Percentiles rank a stretch among this genome's conserved stretches.
These are phyloP conservation scores for Apotomis betuletana DNA, from an alignment of 2,888 invertebrate genomes.

Conservation along the genomic window DNA sequence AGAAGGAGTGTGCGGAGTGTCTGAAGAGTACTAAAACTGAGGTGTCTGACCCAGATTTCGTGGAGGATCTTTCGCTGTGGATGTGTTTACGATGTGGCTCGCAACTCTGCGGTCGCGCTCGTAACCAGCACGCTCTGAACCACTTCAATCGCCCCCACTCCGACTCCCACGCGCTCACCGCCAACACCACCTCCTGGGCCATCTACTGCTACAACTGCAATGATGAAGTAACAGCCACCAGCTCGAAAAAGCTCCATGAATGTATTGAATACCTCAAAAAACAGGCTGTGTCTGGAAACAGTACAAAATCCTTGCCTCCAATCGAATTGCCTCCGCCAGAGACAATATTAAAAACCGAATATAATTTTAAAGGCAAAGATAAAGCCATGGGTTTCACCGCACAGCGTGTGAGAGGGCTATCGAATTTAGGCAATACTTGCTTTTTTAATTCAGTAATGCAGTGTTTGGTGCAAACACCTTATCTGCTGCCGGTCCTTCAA, in stretches of 20 bases:
- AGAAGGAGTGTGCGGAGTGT: constrained; percentile 84
- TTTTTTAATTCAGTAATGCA: constrained; percentile 99
- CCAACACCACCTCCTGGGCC: constrained; percentile 88
- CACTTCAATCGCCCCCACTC: constrained; percentile 90
- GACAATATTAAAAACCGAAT: constrained; percentile 60
- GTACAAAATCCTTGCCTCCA: constrained; percentile 65
- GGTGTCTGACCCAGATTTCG: constrained; percentile 73
- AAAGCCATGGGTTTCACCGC: constrained; percentile 65
- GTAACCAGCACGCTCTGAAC: constrained; percentile 87
- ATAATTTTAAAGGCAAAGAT: constrained; percentile 65
- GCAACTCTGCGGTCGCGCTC: constrained; percentile 88
- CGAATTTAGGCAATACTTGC: constrained; percentile 97
- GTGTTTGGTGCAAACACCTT: constrained; percentile 94
- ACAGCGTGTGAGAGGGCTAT: constrained; percentile 89
- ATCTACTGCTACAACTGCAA: constrained; percentile 93
- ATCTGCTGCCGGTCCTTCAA: constrained; percentile 87
- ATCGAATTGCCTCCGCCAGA: constrained; percentile 67
- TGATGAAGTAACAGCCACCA: constrained; percentile 85
- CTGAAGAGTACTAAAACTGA: constrained; percentile 76
- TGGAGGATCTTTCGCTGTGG: constrained; percentile 85
- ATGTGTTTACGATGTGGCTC: constrained; percentile 92
- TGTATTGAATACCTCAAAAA: constrained; percentile 89
- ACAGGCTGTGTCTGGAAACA: constrained; percentile 63
- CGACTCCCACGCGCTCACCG: constrained; percentile 88
- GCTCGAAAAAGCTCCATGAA: constrained; percentile 87